These are phyloP conservation scores for Ia io DNA, from an alignment of 2,113 vertebrate genomes.

Conservation along the genomic window DNA sequence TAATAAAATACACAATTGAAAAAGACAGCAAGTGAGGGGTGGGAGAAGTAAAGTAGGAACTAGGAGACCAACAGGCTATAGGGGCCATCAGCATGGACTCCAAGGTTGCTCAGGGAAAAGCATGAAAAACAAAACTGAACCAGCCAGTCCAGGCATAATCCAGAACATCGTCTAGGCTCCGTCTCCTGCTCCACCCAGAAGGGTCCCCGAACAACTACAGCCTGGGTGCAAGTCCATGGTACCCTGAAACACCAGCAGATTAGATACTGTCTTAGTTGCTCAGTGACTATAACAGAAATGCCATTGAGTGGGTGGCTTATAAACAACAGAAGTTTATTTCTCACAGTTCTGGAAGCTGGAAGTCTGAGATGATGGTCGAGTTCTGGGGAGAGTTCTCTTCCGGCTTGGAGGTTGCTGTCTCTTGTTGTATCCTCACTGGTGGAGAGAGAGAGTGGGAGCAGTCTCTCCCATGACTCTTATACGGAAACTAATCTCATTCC, in stretches of 20 bases:
- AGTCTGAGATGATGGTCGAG: not conserved
- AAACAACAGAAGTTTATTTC: not conserved
- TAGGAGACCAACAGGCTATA: not conserved
- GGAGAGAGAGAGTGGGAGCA: not conserved
- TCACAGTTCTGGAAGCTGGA: not conserved
- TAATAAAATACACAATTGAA: not conserved
- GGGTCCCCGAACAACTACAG: no score
- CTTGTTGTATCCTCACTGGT: not conserved
- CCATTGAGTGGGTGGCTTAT: not conserved
- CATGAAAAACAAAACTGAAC: not conserved
- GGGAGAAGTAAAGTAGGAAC: not conserved
- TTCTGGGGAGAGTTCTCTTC: not conserved
- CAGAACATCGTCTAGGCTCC: not conserved
- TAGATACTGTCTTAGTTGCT: not conserved
- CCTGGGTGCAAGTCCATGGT: no score
- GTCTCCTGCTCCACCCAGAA: not conserved
- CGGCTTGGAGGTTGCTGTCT: not conserved
- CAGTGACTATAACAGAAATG: not conserved
- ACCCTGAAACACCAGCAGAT: not conserved
- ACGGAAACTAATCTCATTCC: not conserved
- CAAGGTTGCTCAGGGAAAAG: not conserved
- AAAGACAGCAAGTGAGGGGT: not conserved
- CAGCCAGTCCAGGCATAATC: not conserved
- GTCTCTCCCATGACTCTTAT: not conserved
- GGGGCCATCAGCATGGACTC: not conserved